Conservation (phyloP, 1,140 invertebrate genomes). For the Ericerus pela region DNA sequence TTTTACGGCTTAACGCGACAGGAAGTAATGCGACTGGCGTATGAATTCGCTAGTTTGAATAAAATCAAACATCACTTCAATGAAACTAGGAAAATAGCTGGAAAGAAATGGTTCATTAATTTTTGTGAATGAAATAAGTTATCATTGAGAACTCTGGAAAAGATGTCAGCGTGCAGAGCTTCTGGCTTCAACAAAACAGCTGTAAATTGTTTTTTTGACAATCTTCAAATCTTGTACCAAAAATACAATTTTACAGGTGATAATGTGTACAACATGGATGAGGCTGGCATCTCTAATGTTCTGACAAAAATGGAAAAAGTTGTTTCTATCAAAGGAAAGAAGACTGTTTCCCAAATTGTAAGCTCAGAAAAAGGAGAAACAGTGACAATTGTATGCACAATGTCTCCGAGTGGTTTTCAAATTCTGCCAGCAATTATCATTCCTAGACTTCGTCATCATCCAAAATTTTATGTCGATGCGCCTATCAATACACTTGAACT, state of each 20-base stretch:
- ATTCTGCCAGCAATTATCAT: too few species aligned
- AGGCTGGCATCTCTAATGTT: constrained; percentile 6
- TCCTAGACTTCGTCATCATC: too few species aligned
- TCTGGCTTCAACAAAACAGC: constrained; percentile 6
- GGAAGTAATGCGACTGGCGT: constrained; percentile 13
- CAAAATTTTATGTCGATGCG: too few species aligned
- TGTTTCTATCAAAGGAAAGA: constrained; percentile 29
- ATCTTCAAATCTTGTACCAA: constrained; percentile 14
- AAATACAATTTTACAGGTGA: constrained; percentile 16
- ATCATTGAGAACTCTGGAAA: constrained; percentile 1
- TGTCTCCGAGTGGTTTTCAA: background rate
- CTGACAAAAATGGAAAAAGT: constrained; percentile 18
- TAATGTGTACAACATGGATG: constrained; percentile 21
- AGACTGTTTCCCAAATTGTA: constrained; percentile 18
- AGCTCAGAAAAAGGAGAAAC: background rate
- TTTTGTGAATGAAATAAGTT: constrained; percentile 14
- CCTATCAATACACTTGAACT: too few species aligned
- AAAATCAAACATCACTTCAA: constrained; percentile 10
- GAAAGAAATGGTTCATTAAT: constrained; percentile 10
- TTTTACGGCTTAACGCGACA: constrained; percentile 22
- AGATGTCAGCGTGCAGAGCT: constrained; percentile 17
- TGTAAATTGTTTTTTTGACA: constrained; percentile 18
- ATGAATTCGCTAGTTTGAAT: constrained; percentile 8
- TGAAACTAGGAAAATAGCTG: constrained; percentile 7
- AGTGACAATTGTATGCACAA: too few species aligned